phyloP scores from a whole-genome alignment of 2,113 vertebrate species.

The Periophthalmodon schlosseri region DNA sequence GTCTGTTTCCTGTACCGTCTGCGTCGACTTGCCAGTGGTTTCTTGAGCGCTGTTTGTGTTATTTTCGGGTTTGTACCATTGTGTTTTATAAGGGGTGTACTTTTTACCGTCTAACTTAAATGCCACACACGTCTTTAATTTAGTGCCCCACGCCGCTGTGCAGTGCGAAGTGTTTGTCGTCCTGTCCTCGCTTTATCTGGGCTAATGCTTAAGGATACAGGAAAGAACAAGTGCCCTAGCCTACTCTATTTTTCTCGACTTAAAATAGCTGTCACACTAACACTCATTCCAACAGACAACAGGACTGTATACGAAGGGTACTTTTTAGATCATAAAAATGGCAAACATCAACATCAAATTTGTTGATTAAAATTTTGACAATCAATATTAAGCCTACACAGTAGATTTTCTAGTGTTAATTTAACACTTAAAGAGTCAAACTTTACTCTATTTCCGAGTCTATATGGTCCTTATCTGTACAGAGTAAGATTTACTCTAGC shows the following conservation, averaged over 20 bases:
- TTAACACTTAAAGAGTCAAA: too few relatives aligned
- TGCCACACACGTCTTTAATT: neutral
- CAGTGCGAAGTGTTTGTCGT: neutral
- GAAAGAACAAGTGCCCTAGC: neutral
- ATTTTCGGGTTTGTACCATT: constrained; percentile 48
- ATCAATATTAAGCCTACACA: too few relatives aligned
- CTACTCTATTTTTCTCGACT: neutral
- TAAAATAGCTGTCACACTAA: neutral
- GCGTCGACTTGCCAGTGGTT: neutral
- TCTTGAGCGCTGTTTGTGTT: neutral
- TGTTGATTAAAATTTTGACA: too few relatives aligned
- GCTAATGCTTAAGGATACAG: neutral
- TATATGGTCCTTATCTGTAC: too few relatives aligned
- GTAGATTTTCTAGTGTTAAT: too few relatives aligned
- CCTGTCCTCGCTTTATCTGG: neutral
- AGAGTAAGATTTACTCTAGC: too few relatives aligned
- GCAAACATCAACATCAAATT: too few relatives aligned
- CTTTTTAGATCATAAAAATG: too few relatives aligned
- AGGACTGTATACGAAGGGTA: too few relatives aligned
- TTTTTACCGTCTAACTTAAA: neutral
- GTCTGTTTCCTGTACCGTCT: constrained; percentile 11
- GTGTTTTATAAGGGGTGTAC: constrained; percentile 29
- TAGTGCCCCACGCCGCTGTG: neutral
- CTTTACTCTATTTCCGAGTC: too few relatives aligned
- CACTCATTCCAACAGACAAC: too few relatives aligned